Evolutionary conservation across 2,113 vertebrate species (phyloP), one percentile per base, ranked within the genome.

Genomic region (Stictonetta naevosa): DNA sequence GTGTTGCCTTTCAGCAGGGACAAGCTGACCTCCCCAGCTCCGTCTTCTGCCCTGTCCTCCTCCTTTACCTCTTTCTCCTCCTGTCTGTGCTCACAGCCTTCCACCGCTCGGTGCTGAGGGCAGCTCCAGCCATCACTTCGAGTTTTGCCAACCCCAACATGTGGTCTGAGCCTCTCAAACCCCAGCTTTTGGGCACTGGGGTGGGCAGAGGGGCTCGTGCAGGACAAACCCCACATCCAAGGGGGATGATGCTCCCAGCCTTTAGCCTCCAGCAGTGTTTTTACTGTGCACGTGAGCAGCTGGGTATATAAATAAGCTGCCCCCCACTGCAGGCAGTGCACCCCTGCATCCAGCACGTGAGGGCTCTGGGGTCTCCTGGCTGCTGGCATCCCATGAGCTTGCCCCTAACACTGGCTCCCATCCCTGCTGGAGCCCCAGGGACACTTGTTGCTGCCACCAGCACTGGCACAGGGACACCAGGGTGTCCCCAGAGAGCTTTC

Each of bases 21-120:
- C 48, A 50, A 7, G 21, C 48, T 50, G 48, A 2, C 11, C 11
- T 50, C 48, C 48, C 48, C 22, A 50, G 31, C 26, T 80, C 55
- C 60, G 56, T 44, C 34, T 28, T 21, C 64, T 72, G 36, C 60
- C 26, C 13, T 3, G 2, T 48, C 46, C 46, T 10, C 46, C 46
- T 48, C 46, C 46, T 48, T 21, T 46, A 46, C 4, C 19, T 83
- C 64, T 67, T 64, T 74, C 23, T 66, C 73, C 74, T 11, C 10
- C 21, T 7, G 31, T 10, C 44, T 16, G 4, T 4, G 7, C 12
- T 33, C 44, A 21, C 12, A 52, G 40, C 15, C 1, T 0, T 6
- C 22, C 26, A 52, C 4, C 6, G 29, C n/a, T 31, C 3, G 9
- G 18, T 46, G 46, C 46, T 48, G 46, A 48, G 16, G n/a, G 6